Evolutionary conservation across 1,140 invertebrate genomes (phyloP), one percentile per base, ranked within the genome.

Genomic region (Luehdorfia chinensis): DNA sequence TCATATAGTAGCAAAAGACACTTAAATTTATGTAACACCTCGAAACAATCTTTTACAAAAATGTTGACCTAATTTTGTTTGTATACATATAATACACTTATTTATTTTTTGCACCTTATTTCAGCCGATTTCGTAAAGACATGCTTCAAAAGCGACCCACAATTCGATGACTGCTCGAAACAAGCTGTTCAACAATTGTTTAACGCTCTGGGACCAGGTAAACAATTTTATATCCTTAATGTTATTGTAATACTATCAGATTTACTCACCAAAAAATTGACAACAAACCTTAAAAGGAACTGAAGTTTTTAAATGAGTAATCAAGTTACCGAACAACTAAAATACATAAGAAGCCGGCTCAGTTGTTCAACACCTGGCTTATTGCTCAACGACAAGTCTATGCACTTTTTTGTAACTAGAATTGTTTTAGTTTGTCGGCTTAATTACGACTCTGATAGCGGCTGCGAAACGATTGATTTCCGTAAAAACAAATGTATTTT

Each of bases 81-180:
- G n/a, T n/a, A n/a, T n/a, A n/a, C n/a, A n/a, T n/a, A n/a, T n/a
- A n/a, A n/a, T n/a, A n/a, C n/a, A n/a, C n/a, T n/a, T n/a, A n/a
- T n/a, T n/a, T n/a, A n/a, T n/a, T n/a, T 36, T 47, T 54, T 59
- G 13, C 19, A 47, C 53, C 33, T 36, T 34, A 18, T 83, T 90
- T 77, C 80, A 92, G 91, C 91, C 28, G 85, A 87, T 81, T 92
- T 89, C 70, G 89, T 92, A 36, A 89, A 89, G 67, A 90, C 91
- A 62, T 92, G 91, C 75, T 79, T 83, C 50, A 90, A 89, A 76
- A 89, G 88, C 53, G 87, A 90, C 64, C 89, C 87, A 46, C 79
- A 89, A 49, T 92, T 92, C 55, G 78, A 88, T 23, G 90, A 91
- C 53, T 92, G 91, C 68, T 92, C 91, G 2, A 88, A 87, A 5